Base-by-base conservation (phyloP, 2,797 vertebrate species). In the Hemitrygon akajei region DNA sequence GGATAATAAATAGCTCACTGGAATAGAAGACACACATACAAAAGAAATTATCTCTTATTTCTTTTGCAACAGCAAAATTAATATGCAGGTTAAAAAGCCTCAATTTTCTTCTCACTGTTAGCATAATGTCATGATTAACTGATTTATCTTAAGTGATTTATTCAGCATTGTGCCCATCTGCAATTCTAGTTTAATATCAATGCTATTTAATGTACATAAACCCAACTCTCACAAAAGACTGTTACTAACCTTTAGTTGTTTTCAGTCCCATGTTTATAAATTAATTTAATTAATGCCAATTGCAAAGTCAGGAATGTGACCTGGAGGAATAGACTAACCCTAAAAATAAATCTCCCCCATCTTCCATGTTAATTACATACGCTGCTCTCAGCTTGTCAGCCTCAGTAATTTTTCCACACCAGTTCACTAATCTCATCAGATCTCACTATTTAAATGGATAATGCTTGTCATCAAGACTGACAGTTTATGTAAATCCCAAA, bases 371-470 rank as follows among this genome's bases (percentile, higher is more conserved):
- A 34, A 69, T 86, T 69, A 60, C 34, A 37, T 63, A 69, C 60
- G 89, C n/a, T 0, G 20, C 63, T 4, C n/a, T 69, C 86, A 69
- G 60, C 37, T 63, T 20, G 86, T 66, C 86, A 89, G 86, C 86
- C 60, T 66, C 63, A 89, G n/a, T 66, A 89, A 89, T 63, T 89
- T 63, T 89, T 89, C 86, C 86, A 69, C 86, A 66, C 86, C 63
- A 89, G n/a, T 89, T 89, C 84, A 89, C 63, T 69, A 69, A 89
- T 89, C 86, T 69, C 60, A 66, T 69, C 86, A 37, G n/a, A 89
- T 34, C n/a, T 89, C 86, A 89, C 63, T 37, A 25, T 69, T 89
- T 89, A 69, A 89, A 69, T 37, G 63, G 60, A 89, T 89, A 89
- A 89, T 89, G 86, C 63, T 22, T 69, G 86, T 69, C 86, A 37